These are phyloP conservation scores for Lacerta bilineata DNA, from an alignment of 2,797 vertebrate species.

Conservation along the genomic window DNA sequence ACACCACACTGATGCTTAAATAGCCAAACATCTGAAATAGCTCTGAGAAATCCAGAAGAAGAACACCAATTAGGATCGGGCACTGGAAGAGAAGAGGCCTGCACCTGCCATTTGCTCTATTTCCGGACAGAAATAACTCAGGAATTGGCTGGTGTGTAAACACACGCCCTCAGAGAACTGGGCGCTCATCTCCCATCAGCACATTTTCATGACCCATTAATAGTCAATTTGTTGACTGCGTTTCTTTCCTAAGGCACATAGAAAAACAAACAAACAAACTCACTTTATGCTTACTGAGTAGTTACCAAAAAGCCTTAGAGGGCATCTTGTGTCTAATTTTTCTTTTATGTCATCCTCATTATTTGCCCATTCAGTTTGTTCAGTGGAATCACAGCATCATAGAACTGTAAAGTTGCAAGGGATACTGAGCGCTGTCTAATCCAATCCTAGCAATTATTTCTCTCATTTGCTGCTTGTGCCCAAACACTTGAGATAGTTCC, in stretches of 20 bases:
- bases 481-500: background rate
- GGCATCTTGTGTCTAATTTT: background rate
- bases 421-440: too few relatives aligned
- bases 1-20: too few relatives aligned
- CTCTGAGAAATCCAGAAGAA: background rate
- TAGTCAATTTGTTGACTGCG: constrained; percentile 23
- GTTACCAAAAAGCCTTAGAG: background rate
- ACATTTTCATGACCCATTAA: constrained; percentile 5
- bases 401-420: too few relatives aligned
- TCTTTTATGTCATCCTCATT: background rate
- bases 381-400: constrained; percentile 1
- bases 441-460: constrained; percentile 32
- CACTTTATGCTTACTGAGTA: constrained; percentile 16
- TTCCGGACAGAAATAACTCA: background rate
- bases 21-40: background rate
- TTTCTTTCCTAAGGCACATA: constrained; percentile 10
- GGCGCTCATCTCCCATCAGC: background rate
- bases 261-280: background rate
- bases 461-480: constrained; percentile 26
- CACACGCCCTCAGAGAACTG: background rate
- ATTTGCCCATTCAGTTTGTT: background rate
- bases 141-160: background rate
- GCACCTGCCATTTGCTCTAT: background rate
- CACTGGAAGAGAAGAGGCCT: background rate
- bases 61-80: background rate